Conservation (phyloP, 1,140 invertebrate genomes). For the Colletes gigas region DNA sequence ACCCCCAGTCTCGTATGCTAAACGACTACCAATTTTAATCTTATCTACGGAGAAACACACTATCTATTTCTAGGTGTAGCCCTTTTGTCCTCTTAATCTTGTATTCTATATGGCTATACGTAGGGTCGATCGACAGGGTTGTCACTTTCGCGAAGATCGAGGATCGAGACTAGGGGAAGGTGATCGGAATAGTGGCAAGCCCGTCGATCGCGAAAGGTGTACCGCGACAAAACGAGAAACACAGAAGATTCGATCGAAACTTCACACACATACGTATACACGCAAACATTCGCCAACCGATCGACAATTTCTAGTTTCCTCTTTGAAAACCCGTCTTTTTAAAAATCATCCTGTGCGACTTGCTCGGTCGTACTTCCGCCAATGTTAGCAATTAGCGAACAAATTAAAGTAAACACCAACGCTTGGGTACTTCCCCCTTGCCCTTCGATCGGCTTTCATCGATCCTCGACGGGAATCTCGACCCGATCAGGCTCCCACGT, state of each 20-base stretch:
- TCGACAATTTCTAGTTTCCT: background rate
- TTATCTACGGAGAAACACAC: constrained; percentile 24
- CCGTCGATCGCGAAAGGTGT: background rate
- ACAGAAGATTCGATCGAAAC: background rate
- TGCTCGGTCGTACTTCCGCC: constrained; percentile 42
- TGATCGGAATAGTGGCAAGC: constrained; percentile 1
- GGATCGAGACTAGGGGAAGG: background rate
- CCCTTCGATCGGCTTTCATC: background rate
- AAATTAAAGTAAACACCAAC: background rate
- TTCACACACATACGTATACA: constrained; percentile 3
- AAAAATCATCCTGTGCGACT: constrained; percentile 28
- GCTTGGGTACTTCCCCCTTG: background rate
- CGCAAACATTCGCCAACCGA: background rate
- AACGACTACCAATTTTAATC: constrained; percentile 39
- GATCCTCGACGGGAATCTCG: background rate
- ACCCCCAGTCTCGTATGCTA: background rate
- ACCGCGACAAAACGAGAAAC: constrained; percentile 11
- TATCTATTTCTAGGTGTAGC: constrained; percentile 47
- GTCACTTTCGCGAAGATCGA: background rate
- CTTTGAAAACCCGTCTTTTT: background rate
- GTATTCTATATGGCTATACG: constrained; percentile 37
- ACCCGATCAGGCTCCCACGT: background rate
- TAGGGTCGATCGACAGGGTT: background rate
- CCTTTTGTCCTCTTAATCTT: constrained; percentile 25
- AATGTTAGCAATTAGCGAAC: background rate